These are phyloP conservation scores for Melanostigma gelatinosum DNA, from an alignment of 2,113 vertebrate species.

Conservation along the genomic window DNA sequence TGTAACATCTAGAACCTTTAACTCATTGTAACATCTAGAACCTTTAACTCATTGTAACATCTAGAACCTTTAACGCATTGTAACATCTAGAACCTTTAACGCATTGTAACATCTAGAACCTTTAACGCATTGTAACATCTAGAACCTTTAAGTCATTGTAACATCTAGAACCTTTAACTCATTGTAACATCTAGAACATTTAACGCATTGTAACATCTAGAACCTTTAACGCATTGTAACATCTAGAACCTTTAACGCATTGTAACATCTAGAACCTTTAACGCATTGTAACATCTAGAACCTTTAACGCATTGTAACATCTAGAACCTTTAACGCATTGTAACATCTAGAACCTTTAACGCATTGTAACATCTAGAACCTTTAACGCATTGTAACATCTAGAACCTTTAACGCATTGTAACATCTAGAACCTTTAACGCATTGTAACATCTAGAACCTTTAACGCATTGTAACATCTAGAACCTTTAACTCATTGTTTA, in stretches of 20 bases:
- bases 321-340: neutral
- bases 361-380: neutral
- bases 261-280: neutral
- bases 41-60: conserved; percentile 5
- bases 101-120: neutral
- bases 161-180: neutral
- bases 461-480: neutral
- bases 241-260: neutral
- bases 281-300: neutral
- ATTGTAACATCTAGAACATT: neutral
- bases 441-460: neutral
- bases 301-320: conserved; percentile 5
- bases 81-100: neutral
- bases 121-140: neutral
- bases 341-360: neutral
- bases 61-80: neutral
- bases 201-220: neutral
- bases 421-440: neutral
- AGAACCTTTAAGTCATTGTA: neutral
- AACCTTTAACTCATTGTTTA: neutral
- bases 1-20: neutral
- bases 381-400: neutral
- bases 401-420: neutral
- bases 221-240: conserved; percentile 3
- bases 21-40: neutral